Base-by-base conservation (phyloP, 64 coral and sea anemone genomes). In the Dendrophyllia cribrosa region DNA sequence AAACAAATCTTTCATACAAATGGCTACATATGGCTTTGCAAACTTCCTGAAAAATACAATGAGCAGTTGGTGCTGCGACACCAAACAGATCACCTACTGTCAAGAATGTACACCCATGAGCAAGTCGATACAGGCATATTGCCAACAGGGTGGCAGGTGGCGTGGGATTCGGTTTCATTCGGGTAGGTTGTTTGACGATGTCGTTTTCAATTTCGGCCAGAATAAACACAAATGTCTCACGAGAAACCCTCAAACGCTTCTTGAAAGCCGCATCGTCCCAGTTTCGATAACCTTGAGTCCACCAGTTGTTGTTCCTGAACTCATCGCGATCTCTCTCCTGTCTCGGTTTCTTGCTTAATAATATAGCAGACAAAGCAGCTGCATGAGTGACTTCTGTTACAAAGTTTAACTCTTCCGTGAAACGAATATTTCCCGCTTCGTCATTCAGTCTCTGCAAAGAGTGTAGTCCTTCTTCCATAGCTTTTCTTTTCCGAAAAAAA, bases 1-100 rank as follows among this genome's bases (percentile, higher is more conserved):
- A 45, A 55, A 92, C 90, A 70, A 86, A 86, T 60, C 53, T 58
- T 58, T 92, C 90, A 85, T 92, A 92, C 11, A 92, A 76, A 47
- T n/a, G 11, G 48, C 47, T 58, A 24, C 26, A 92, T 1, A 84
- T 34, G 47, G 55, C 48, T 19, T 78, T 75, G 62, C 67, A 66
- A 23, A 50, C 72, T 44, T 92, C 17, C 22, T 51, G 19, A 77
- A 89, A 76, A 59, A 89, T 76, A 8, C 23, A 25, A 26, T n/a
- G 19, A 59, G 69, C 65, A 20, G 87, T 89, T 58, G 87, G 75
- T 5, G 34, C 47, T 24, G 87, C 87, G 3, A 89, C 72, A 9
- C 87, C 87, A 75, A 89, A 89, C 2, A 89, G 51, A 72, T 89
- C 87, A 19, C 87, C 87, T 8, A 89, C 44, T 6, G 46, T 89